phyloP scores from a whole-genome alignment of 2,888 invertebrate genomes.

The Catocala fraxini region DNA sequence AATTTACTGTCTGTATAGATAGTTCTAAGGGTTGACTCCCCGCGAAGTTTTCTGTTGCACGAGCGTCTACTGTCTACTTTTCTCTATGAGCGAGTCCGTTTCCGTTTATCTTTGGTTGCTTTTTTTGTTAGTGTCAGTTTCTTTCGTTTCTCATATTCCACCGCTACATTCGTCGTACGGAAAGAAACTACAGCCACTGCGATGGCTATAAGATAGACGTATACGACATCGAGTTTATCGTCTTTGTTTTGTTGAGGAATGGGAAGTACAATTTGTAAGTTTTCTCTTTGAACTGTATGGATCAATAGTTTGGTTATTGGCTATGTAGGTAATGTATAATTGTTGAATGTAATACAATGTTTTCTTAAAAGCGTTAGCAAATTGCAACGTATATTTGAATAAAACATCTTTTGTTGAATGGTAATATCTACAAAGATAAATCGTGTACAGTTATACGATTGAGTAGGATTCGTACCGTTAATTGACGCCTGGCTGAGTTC shows the following conservation, averaged over 20 bases:
- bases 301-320: neutral
- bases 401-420: constrained; percentile 10
- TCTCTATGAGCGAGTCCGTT: constrained; percentile 82
- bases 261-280: constrained; percentile 8
- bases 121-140: constrained; percentile 78
- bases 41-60: constrained; percentile 78
- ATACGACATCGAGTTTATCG: constrained; percentile 5
- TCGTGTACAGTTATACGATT: constrained; percentile 55
- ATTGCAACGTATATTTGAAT: neutral
- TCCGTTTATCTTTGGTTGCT: constrained; percentile 82
- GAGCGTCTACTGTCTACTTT: constrained; percentile 72
- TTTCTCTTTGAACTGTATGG: constrained; percentile 3
- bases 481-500: constrained; percentile 80
- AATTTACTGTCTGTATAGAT: constrained; percentile 68
- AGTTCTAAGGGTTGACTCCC: constrained; percentile 66
- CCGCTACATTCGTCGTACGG: constrained; percentile 73
- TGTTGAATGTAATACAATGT: neutral
- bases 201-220: constrained; percentile 35
- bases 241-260: constrained; percentile 8
- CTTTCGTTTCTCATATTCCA: constrained; percentile 78
- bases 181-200: constrained; percentile 57
- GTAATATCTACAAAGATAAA: constrained; percentile 33
- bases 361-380: neutral
- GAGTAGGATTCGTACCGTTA: constrained; percentile 73
- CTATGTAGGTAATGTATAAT: neutral